Base-by-base conservation (phyloP, 2,888 invertebrate species). In the Isotomurus palustris region DNA sequence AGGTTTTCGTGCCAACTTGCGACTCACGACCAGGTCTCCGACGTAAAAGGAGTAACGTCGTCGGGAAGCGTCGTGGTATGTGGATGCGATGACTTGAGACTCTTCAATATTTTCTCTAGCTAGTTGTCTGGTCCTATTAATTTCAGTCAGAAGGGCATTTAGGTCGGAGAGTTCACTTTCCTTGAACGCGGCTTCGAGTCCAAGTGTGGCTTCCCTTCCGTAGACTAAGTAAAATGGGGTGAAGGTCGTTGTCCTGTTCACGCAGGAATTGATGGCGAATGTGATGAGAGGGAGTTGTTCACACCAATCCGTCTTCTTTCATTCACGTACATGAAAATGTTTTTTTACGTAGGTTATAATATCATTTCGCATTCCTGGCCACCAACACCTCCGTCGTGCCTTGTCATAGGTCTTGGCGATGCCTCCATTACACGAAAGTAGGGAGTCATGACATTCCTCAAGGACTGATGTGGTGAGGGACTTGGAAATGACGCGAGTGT, bases 221-320 rank as follows among this genome's bases (percentile, higher is more conserved):
- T 47, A 28, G n/a, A 47, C 6, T 19, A 47, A 12, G 6, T 28
- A 25, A 28, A 47, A 47, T 5, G 47, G 28, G 8, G 47, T n/a
- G 29, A 28, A 47, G 6, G 28, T 29, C 5, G 47, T 47, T 27
- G 47, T 19, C 28, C 4, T 17, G n/a, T 25, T n/a, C 4, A 25
- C 19, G 4, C n/a, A 6, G 4, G 47, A 5, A 47, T 47, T 47
- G 8, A 47, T 47, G n/a, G 47, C 47, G 19, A 47, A 47, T 29
- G 27, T 25, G 4, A 47, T 6, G 14, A 28, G 47, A 14, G 28
- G 29, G 14, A 47, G 47, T 4, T 4, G 19, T 25, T 28, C 19
- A 47, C 19, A 6, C 47, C 47, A 47, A 28, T 25, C 47, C 5
- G 6, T 47, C n/a, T 47, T n/a, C n/a, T 10, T 6, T 40, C 17